Evolutionary conservation across 2,113 vertebrate genomes (phyloP).

Genomic region (Odocoileus virginianus): DNA sequence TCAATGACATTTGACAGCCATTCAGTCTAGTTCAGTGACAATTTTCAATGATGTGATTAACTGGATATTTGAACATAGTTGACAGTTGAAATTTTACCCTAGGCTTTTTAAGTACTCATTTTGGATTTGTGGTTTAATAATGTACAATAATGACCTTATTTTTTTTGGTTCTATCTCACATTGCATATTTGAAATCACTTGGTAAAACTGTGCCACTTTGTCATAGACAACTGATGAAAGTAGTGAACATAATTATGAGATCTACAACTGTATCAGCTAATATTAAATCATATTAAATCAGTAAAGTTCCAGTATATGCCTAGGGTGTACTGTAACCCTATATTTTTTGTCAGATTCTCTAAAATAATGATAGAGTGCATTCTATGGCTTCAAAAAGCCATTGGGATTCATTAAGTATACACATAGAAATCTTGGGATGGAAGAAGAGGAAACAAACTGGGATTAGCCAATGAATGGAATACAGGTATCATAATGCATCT

Average conservation of each 20-base stretch:
- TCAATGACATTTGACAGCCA: constrained; percentile 44
- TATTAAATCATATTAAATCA: background rate
- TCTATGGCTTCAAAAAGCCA: background rate
- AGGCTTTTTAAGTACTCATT: background rate
- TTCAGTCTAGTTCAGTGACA: constrained; percentile 35
- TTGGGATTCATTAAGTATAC: background rate
- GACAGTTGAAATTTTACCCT: constrained; percentile 35
- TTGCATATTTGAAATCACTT: background rate
- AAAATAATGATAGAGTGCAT: background rate
- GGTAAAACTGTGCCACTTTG: background rate
- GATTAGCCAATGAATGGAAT: background rate
- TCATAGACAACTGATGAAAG: background rate
- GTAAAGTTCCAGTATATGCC: background rate
- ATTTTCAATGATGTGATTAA: constrained; percentile 43
- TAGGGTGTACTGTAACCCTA: background rate
- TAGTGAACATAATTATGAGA: background rate
- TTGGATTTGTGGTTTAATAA: constrained; percentile 35
- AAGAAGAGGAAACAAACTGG: background rate
- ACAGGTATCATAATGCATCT: background rate
- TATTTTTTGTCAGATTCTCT: background rate
- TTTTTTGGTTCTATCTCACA: background rate
- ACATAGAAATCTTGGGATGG: background rate
- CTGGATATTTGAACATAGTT: constrained; percentile 26
- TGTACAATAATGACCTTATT: background rate
- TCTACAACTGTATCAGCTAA: background rate